Percentiles rank a stretch among this genome's conserved stretches.
These are phyloP conservation scores for Vidua macroura DNA, from an alignment of 2,113 vertebrate species.

Conservation along the genomic window DNA sequence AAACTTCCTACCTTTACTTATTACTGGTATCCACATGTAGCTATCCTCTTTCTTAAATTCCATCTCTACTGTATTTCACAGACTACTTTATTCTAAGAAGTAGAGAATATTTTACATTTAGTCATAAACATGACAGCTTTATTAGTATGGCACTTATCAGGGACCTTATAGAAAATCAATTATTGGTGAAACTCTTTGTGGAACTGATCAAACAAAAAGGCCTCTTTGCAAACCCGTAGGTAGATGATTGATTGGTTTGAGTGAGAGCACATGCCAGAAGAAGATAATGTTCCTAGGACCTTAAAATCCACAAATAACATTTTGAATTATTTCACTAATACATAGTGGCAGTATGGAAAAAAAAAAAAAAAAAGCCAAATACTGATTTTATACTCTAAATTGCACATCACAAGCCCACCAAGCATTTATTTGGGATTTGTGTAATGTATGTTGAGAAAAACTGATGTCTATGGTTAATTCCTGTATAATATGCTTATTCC, in stretches of 20 bases:
- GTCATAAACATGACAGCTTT: constrained; percentile 35
- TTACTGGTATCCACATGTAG: not conserved
- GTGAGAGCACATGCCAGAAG: constrained; percentile 41
- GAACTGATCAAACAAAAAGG: constrained; percentile 32
- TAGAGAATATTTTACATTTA: not conserved
- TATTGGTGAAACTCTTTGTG: not conserved
- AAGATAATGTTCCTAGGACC: constrained; percentile 53
- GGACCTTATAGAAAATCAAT: constrained; percentile 48
- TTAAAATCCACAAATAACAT: constrained; percentile 55
- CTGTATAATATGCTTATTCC: not conserved
- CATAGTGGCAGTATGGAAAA: not conserved
- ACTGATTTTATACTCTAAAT: not conserved
- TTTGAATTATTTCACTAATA: constrained; percentile 55
- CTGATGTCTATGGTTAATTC: not conserved
- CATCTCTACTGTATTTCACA: not conserved
- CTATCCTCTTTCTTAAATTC: not conserved
- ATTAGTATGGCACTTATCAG: constrained; percentile 28
- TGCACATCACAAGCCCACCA: not conserved
- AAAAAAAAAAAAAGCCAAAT: not conserved
- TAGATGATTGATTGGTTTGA: constrained; percentile 49
- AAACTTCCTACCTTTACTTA: not conserved
- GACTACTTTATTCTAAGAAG: not conserved
- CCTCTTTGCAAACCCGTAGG: constrained; percentile 30
- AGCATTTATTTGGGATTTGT: not conserved
- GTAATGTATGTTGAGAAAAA: not conserved